These are phyloP conservation scores for Sander lucioperca DNA, from an alignment of 2,113 vertebrate species.

Conservation along the genomic window DNA sequence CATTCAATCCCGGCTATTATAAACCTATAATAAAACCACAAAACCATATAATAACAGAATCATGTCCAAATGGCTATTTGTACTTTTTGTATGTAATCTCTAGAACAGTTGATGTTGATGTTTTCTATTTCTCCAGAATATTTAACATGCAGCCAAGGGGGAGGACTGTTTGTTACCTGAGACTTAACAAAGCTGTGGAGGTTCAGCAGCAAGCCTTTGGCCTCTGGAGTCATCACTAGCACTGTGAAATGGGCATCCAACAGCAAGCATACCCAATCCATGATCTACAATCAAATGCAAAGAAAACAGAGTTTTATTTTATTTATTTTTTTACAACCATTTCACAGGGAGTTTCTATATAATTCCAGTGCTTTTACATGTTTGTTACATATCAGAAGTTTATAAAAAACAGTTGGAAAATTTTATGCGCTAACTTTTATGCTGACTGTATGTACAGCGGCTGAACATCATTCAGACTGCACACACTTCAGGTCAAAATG, in stretches of 20 bases:
- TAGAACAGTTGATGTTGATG: neutral
- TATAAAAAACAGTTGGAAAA: neutral
- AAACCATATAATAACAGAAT: neutral
- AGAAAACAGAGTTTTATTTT: constrained; percentile 6
- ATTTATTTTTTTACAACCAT: neutral
- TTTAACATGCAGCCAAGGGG: neutral
- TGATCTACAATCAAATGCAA: constrained; percentile 82
- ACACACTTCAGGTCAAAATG: neutral
- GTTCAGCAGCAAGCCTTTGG: constrained; percentile 86
- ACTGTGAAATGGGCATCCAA: constrained; percentile 96
- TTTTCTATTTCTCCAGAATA: neutral
- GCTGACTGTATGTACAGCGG: too few relatives aligned
- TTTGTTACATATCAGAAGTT: neutral
- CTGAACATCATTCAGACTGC: neutral
- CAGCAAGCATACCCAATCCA: constrained; percentile 96
- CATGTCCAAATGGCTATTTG: neutral
- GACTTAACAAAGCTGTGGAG: constrained; percentile 91
- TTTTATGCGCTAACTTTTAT: too few relatives aligned
- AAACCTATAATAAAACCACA: neutral
- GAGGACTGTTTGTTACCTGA: constrained; percentile 84
- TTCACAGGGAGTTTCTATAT: neutral
- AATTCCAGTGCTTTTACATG: neutral
- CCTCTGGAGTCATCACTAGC: constrained; percentile 93
- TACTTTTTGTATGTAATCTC: neutral
- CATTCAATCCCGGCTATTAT: neutral